A percentile compares a stretch with the other conserved stretches of the same genome.
Conservation (phyloP, 1,140 invertebrate genomes). For the Drosophila simulans region DNA sequence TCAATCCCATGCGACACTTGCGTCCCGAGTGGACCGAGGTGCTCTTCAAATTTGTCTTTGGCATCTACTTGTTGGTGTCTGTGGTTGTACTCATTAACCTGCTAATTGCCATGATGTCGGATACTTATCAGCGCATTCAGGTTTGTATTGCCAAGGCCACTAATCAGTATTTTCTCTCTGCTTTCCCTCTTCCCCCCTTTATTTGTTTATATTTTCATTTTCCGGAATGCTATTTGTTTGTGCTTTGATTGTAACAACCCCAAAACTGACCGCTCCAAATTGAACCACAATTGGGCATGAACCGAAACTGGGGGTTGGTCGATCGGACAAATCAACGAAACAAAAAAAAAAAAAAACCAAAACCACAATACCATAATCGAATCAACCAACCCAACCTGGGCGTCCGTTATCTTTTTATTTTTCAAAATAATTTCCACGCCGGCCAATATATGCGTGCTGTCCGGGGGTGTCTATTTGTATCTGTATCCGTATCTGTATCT, state of each 20-base stretch:
- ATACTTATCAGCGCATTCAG: conserved; percentile 99
- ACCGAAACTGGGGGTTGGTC: conserved; percentile 51
- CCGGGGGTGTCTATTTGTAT: conserved; percentile 83
- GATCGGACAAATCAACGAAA: conserved; percentile 41
- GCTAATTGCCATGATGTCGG: conserved; percentile 99
- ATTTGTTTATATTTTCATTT: conserved; percentile 13
- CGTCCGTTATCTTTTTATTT: conserved; percentile 83
- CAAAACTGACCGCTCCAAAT: conserved; percentile 37
- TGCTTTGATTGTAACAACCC: conserved; percentile 40
- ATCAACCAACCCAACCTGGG: conserved; percentile 77
- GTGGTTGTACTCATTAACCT: conserved; percentile 99
- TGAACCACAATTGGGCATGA: conserved; percentile 13
- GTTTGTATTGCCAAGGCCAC: conserved; percentile 85
- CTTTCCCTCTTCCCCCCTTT: conserved; percentile 27
- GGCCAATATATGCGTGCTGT: conserved; percentile 49
- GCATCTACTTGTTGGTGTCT: conserved; percentile 98
- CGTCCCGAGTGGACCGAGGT: conserved; percentile 91
- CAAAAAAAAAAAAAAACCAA: not conserved
- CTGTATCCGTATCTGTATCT: conserved; percentile 20
- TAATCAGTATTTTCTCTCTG: conserved; percentile 66
- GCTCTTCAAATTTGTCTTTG: conserved; percentile 95
- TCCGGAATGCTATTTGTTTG: conserved; percentile 24
- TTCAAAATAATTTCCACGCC: conserved; percentile 58
- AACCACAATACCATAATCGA: not conserved
- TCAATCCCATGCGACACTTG: conserved; percentile 88